Conservation (phyloP, 2,888 invertebrate genomes). For the Spisula solida region DNA sequence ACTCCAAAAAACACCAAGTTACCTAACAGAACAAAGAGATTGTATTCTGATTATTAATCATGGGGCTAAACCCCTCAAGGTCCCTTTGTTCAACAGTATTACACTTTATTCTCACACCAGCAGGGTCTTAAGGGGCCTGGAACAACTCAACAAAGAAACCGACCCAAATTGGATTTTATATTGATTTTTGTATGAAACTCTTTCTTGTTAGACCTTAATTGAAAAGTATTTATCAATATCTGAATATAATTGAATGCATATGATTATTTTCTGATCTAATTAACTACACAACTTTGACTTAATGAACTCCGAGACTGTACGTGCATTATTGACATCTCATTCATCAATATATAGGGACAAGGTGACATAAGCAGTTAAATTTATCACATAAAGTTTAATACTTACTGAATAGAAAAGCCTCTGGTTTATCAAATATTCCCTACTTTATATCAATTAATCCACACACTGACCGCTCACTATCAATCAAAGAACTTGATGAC, state of each 20-base stretch:
- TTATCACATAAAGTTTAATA: neutral
- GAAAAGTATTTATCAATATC: neutral
- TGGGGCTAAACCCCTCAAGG: neutral
- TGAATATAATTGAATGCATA: neutral
- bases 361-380: neutral
- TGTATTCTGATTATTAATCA: neutral
- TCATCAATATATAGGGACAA: neutral
- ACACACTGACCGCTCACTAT: neutral
- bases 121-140: neutral
- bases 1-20: too few relatives aligned
- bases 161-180: neutral
- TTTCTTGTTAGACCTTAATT: neutral
- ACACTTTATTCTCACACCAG: neutral
- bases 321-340: neutral
- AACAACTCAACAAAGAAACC: neutral
- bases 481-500: neutral
- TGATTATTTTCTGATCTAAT: neutral
- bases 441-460: neutral
- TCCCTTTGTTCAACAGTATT: neutral
- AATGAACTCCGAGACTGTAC: neutral
- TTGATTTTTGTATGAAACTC: conserved; percentile 1
- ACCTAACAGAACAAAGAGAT: neutral
- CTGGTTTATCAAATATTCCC: neutral
- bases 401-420: neutral
- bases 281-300: neutral